Evolutionary conservation across 1,140 invertebrate species (phyloP), one percentile per base, ranked within the genome.

Genomic region (Muscidifurax raptorellus): DNA sequence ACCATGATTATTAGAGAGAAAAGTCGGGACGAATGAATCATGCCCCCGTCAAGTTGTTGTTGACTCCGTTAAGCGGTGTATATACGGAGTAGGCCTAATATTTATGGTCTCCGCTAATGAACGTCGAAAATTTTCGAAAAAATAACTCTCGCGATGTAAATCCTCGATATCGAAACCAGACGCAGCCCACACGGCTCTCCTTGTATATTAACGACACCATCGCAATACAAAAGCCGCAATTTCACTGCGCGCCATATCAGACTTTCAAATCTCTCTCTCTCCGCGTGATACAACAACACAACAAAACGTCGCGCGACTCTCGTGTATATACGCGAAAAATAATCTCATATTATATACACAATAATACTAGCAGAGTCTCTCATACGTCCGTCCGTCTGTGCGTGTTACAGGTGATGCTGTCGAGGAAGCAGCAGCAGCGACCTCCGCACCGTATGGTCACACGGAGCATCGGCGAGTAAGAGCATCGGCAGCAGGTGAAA

Each of bases 181-280:
- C 13, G 12, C 13, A 47, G 15, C 18, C 5, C 52, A 18, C 22
- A 18, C 52, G 0, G 1, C n/a, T n/a, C n/a, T n/a, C n/a, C n/a
- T n/a, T n/a, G 5, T 22, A 59, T 18, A 18, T 18, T 13, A 67
- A 7, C 59, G 25, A 66, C 44, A 59, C 6, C 76, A 66, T n/a
- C n/a, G n/a, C n/a, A n/a, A n/a, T n/a, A 64, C 44, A 78, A 78
- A 78, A 78, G 76, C 52, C 25, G 52, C n/a, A 80, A 80, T 80
- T 80, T 80, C 36, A 72, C 40, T 40, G 5, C 5, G 5, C 5
- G 30, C 13, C 3, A 0, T 40, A 83, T 83, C 75, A 13, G 64
- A 83, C 82, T 83, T 83, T 83, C 82, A 66, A 83, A 83, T 83
- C 82, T 78, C 15, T 40, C 4, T 40, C 1, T n/a, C 36, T 36